phyloP scores from a whole-genome alignment of 2,797 vertebrate species.

The Yasuhikotakia modesta region DNA sequence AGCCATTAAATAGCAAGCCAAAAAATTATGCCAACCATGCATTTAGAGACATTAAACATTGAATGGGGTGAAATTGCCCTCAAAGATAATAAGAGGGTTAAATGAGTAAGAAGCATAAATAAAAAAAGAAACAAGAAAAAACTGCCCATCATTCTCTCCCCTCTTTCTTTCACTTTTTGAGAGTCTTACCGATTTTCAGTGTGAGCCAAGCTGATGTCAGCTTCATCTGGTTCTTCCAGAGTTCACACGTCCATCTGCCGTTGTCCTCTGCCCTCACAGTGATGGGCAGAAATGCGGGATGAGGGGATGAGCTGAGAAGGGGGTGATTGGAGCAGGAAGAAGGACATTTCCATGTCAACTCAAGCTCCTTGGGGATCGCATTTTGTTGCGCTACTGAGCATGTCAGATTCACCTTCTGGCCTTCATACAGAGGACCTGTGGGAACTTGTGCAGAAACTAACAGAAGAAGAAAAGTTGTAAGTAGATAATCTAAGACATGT shows the following conservation, averaged over 20 bases:
- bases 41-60: too few relatives aligned
- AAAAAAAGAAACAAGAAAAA: too few relatives aligned
- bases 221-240: background rate
- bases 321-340: background rate
- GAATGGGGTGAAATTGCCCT: too few relatives aligned
- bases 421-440: slow-evolving; percentile 45
- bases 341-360: slow-evolving; percentile 60
- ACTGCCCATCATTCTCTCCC: background rate
- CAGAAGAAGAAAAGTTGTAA: background rate
- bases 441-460: slow-evolving; percentile 23
- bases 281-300: slow-evolving; percentile 43
- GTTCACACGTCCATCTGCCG: slow-evolving; percentile 69
- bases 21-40: too few relatives aligned
- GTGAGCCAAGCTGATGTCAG: slow-evolving; percentile 61
- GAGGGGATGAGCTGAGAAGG: rapidly evolving
- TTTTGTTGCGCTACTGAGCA: slow-evolving; percentile 60
- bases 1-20: too few relatives aligned
- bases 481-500: background rate
- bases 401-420: slow-evolving; percentile 69
- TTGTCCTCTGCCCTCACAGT: slow-evolving; percentile 24
- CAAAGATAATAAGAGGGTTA: too few relatives aligned
- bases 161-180: background rate
- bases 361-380: slow-evolving; percentile 47
- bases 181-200: slow-evolving; percentile 72
- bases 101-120: too few relatives aligned